phyloP scores from a whole-genome alignment of 1,140 invertebrate species.

The Gonioctena quinquepunctata region DNA sequence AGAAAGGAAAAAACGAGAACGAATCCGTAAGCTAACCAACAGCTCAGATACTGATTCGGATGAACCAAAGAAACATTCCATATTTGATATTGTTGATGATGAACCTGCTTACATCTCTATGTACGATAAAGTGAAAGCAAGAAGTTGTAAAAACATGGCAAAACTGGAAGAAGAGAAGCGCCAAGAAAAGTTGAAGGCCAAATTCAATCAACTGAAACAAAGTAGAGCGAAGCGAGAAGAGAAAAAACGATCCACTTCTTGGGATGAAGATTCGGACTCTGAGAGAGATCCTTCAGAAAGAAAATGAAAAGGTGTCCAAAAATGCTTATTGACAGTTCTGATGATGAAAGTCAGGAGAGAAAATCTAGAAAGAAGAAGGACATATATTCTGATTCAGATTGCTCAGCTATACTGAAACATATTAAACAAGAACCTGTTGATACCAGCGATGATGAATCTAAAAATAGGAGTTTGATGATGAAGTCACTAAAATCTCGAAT shows the following conservation, averaged over 20 bases:
- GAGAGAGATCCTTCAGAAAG: constrained; percentile 42
- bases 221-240: constrained; percentile 81
- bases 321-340: constrained; percentile 61
- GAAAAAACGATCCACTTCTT: constrained; percentile 84
- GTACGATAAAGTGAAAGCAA: constrained; percentile 97
- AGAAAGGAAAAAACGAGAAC: constrained; percentile 54
- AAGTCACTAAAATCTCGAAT: constrained; percentile 61
- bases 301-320: constrained; percentile 50
- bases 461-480: constrained; percentile 55
- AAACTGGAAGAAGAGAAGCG: constrained; percentile 87
- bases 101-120: constrained; percentile 93
- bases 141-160: constrained; percentile 90
- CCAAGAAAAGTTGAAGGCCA: constrained; percentile 84
- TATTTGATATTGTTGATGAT: constrained; percentile 88
- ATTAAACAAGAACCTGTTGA: constrained; percentile 54
- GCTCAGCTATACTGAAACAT: constrained; percentile 35
- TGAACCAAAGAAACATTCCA: constrained; percentile 84
- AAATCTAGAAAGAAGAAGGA: constrained; percentile 53
- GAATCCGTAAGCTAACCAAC: constrained; percentile 59
- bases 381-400: constrained; percentile 58
- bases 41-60: constrained; percentile 69
- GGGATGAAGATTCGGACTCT: constrained; percentile 81
- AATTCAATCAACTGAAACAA: constrained; percentile 86
- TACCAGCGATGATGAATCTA: constrained; percentile 50
- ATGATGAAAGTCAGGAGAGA: constrained; percentile 57